These are phyloP conservation scores for human (Homo sapiens) DNA, from an alignment of 2,113 vertebrate species.

Conservation along the genomic window DNA sequence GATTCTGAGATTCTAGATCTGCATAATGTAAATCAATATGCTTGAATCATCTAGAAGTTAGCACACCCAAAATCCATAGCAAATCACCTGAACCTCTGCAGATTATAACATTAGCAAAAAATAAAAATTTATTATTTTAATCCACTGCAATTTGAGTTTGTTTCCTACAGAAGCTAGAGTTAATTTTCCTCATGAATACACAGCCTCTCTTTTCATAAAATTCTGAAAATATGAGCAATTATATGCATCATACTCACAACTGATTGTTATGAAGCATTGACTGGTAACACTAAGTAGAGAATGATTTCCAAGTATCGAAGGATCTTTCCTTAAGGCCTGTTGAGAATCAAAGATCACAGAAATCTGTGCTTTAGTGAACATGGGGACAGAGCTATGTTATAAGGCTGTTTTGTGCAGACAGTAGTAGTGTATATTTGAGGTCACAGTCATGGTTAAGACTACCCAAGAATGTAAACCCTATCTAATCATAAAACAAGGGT, in stretches of 20 bases:
- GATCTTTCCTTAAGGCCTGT: background rate
- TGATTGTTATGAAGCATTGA: background rate
- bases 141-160: background rate
- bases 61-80: background rate
- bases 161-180: background rate
- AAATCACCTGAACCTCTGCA: background rate
- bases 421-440: background rate
- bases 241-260: background rate
- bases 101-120: background rate
- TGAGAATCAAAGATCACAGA: background rate
- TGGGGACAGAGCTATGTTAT: background rate
- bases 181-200: background rate
- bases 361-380: background rate
- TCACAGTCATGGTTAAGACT: background rate
- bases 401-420: background rate
- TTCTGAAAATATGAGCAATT: constrained; percentile 23
- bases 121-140: background rate
- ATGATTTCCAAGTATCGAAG: background rate
- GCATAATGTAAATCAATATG: background rate
- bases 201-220: background rate
- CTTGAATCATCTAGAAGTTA: background rate
- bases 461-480: background rate
- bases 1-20: background rate
- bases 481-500: background rate
- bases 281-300: background rate